Conservation (phyloP, 1,140 invertebrate genomes). For the Neodiprion fabricii region DNA sequence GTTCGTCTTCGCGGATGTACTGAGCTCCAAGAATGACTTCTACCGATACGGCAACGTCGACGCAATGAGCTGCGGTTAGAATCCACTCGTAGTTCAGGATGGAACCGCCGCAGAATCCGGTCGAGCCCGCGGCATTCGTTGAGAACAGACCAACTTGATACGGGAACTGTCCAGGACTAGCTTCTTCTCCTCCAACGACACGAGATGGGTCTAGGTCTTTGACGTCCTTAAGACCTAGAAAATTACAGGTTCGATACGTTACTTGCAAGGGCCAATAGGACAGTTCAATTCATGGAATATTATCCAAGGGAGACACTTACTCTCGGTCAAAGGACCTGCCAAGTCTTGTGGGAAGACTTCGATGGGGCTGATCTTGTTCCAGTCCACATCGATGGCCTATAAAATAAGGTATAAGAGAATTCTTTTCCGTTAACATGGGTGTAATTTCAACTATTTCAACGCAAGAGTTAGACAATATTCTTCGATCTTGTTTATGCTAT, state of each 20-base stretch:
- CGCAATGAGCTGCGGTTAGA: slow-evolving; percentile 71
- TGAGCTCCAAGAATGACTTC: slow-evolving; percentile 25
- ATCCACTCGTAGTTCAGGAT: slow-evolving; percentile 63
- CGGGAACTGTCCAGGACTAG: slow-evolving; percentile 57
- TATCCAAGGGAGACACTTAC: background rate
- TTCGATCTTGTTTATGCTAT: background rate
- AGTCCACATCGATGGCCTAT: background rate
- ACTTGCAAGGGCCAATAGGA: background rate
- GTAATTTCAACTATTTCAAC: no score
- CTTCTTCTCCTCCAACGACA: slow-evolving; percentile 50
- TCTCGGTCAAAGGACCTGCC: background rate
- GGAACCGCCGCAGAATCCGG: slow-evolving; percentile 65
- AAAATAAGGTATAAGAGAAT: background rate
- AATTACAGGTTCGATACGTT: background rate
- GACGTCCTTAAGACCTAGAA: background rate
- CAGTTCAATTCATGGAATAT: background rate
- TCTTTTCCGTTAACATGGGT: no score
- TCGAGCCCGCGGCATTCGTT: slow-evolving; percentile 40
- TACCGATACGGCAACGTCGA: slow-evolving; percentile 29
- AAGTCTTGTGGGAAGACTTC: background rate
- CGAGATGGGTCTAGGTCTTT: slow-evolving; percentile 14
- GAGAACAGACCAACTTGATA: slow-evolving; percentile 60
- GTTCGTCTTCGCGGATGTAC: slow-evolving; percentile 10
- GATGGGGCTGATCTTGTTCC: background rate
- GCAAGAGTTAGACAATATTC: no score